Base-by-base conservation (phyloP, 2,797 vertebrate genomes). In the Loriculus beryllinus region DNA sequence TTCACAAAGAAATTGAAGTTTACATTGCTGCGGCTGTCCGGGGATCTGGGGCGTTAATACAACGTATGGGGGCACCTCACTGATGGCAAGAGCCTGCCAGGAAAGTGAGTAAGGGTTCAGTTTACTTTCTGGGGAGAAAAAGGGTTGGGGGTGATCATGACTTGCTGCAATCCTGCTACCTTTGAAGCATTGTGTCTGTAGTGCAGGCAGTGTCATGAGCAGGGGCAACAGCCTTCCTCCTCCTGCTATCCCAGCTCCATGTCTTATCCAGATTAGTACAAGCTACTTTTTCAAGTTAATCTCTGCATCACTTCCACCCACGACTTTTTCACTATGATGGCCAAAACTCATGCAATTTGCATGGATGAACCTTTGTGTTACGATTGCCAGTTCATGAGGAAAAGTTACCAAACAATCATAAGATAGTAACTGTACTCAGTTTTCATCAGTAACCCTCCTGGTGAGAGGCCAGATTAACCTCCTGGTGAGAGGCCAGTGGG, bases 121-220 rank as follows among this genome's bases (percentile, higher is more conserved):
- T 79, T 79, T 37, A 23, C 69, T 33, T 92, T 82, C 39, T 51
- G 33, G 12, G 49, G 13, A 82, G 42, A 69, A 42, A 81, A 77
- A 63, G 28, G 13, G 2, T 25, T 62, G 19, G 35, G 49, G 31
- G 64, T 69, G 35, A 13, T 88, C 21, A 23, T 12, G 37, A 45
- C 13, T 52, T 64, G 15, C 71, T 79, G 51, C 35, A 76, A 4
- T 67, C 16, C 49, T 59, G 23, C 33, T 57, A 71, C 39, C 48
- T 71, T 70, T 39, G 63, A 72, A 86, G 47, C 1, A 1, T 25
- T 0, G 0, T 28, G 11, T 56, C 80, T 3, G 1, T 22, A 45
- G 42, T 0, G 16, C 35, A 92, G 48, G 52, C 14, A 48, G 31
- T 28, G 54, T 33, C 28, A 28, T 9, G 37, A 57, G 43, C 40